Base-by-base conservation (phyloP, 2,888 invertebrate species). In the Diarsia dahlii region DNA sequence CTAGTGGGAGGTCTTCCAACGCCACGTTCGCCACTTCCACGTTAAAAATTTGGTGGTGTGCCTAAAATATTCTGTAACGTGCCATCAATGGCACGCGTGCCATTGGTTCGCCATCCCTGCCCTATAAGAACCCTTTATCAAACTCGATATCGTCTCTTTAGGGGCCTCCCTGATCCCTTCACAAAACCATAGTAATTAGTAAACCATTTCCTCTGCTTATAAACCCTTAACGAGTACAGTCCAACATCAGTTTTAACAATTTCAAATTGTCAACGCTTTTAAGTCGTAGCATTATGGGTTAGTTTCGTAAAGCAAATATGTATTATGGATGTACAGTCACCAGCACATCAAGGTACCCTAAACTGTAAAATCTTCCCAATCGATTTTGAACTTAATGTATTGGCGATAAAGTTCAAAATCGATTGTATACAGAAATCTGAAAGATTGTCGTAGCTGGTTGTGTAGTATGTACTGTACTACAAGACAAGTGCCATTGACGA, bases 141-240 rank as follows among this genome's bases (percentile, higher is more conserved):
- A 81, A 72, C 63, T 70, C 56, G 62, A 70, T 67, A 58, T 70
- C 62, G 15, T 48, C 60, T 39, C 65, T 28, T 71, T 69, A 71
- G 71, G 56, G 71, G 64, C 20, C n/a, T 77, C 18, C 48, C 34
- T 45, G 39, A 58, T 52, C 71, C 78, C 64, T 45, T 18, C 60
- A 65, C 66, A 63, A 50, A 15, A 71, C 60, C 64, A 63, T 65
- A 66, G 75, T 68, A 80, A 82, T 85, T 80, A 80, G 74, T 67
- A 68, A 74, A 65, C 76, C 71, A 74, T 85, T 78, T 82, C 80
- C 75, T 81, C 67, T n/a, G n/a, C 64, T 58, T 54, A 52, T 13
- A 46, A 20, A 60, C 65, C 54, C 71, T 71, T 12, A 20, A 56
- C 65, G 73, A 78, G 78, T 58, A 70, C 58, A 63, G 45, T 45